Evolutionary conservation across 2,797 vertebrate species (phyloP).

Genomic region (Enteromius fasciolatus): DNA sequence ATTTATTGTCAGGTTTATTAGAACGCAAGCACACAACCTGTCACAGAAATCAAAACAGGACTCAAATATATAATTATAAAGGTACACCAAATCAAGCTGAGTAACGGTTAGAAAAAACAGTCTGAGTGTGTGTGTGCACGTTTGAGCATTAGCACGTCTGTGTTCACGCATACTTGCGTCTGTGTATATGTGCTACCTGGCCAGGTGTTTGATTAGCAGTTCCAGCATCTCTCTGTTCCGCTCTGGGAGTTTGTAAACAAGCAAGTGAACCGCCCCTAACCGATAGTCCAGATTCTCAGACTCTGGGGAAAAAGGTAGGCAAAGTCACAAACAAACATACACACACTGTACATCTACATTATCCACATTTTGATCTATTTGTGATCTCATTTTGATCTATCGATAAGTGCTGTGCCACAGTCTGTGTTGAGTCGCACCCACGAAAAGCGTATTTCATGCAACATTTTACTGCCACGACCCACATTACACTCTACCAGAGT

Average conservation of each 20-base stretch:
- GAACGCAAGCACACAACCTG: slow-evolving; percentile 6
- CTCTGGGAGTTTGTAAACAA: slow-evolving; percentile 94
- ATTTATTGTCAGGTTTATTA: background rate
- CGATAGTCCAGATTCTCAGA: slow-evolving; percentile 93
- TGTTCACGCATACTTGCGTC: background rate
- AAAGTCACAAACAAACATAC: slow-evolving; percentile 40
- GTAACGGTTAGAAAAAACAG: background rate
- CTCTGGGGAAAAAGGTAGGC: slow-evolving; percentile 73
- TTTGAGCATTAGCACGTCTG: background rate
- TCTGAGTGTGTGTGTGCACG: background rate
- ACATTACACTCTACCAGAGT: background rate
- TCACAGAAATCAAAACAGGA: slow-evolving; percentile 21
- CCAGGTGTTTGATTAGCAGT: slow-evolving; percentile 91
- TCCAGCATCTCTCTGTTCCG: slow-evolving; percentile 93
- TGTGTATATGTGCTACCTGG: slow-evolving; percentile 78
- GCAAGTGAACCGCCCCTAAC: slow-evolving; percentile 89
- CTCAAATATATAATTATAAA: slow-evolving; percentile 29
- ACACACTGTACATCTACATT: background rate
- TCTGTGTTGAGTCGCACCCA: background rate
- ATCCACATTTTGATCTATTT: background rate
- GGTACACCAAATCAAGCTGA: slow-evolving; percentile 22
- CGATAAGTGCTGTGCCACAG: background rate
- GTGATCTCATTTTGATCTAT: background rate
- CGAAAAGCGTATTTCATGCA: background rate
- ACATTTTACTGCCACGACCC: background rate